A percentile compares a stretch with the other conserved stretches of the same genome.
These are phyloP conservation scores for Andrena praecox DNA, from an alignment of 2,888 invertebrate species.

Conservation along the genomic window DNA sequence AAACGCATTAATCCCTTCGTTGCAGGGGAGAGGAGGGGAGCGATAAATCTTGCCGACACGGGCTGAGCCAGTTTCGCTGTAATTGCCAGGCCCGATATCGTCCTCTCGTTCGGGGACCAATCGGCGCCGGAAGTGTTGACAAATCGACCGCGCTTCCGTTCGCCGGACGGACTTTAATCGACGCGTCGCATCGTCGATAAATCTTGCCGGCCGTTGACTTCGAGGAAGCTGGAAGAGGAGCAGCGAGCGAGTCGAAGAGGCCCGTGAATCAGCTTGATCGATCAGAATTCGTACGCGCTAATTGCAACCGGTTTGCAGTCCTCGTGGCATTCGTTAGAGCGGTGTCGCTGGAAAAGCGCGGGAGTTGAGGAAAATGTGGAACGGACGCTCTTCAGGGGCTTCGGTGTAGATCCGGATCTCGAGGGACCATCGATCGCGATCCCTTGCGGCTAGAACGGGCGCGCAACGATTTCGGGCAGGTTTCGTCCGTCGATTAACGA, in stretches of 20 bases:
- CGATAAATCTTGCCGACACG: constrained; percentile 17
- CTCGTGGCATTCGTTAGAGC: constrained; percentile 30
- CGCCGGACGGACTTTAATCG: constrained; percentile 30
- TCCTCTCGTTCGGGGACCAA: constrained; percentile 12
- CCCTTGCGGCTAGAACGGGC: constrained; percentile 43
- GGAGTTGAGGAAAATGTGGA: constrained; percentile 12
- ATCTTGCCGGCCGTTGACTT: constrained; percentile 5
- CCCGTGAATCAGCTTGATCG: not conserved
- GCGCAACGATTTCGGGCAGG: constrained; percentile 46
- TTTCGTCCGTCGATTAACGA: constrained; percentile 52
- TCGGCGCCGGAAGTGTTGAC: constrained; percentile 49
- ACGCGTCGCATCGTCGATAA: constrained; percentile 15
- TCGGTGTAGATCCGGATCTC: constrained; percentile 56
- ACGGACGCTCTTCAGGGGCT: not conserved
- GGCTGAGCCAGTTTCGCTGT: constrained; percentile 13
- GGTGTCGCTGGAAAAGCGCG: constrained; percentile 24
- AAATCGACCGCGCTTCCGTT: constrained; percentile 54
- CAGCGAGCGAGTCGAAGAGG: not conserved
- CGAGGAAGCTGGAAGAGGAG: not conserved
- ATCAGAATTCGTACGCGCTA: constrained; percentile 42
- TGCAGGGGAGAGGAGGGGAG: not conserved
- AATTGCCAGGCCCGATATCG: constrained; percentile 26
- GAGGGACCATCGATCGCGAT: constrained; percentile 49
- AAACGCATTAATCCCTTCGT: constrained; percentile 33
- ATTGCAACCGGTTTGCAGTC: constrained; percentile 29